Evolutionary conservation across 1,140 invertebrate genomes (phyloP), one percentile per base, ranked within the genome.

Genomic region (fruit fly (Drosophila melanogaster)): DNA sequence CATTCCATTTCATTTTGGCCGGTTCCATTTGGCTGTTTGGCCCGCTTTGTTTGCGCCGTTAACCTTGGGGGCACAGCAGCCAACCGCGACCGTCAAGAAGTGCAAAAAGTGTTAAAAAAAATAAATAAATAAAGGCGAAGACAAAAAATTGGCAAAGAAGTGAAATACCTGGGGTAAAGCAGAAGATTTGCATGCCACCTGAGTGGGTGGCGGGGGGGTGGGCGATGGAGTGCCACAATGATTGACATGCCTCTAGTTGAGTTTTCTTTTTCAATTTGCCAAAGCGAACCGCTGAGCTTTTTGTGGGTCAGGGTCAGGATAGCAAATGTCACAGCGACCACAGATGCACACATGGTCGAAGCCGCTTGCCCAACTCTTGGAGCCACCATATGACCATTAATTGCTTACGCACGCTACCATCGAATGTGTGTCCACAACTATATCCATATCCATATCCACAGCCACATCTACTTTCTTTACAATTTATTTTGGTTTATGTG

Each of bases 291-390:
- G n/a, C 24, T 35, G 19, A 19, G 33, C 40, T 44, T 57, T 84
- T 85, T 87, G 79, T 87, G 84, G 84, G 83, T 87, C 83, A 89
- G 83, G 83, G 83, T 87, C 84, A 87, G 79, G 56, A 72, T 61
- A 66, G 59, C 83, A 87, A 86, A 86, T 86, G 83, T 87, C 83
- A 87, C 75, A 47, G 61, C 62, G 75, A 64, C 67, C 69, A 26
- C 73, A 60, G 74, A 46, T 49, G 64, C 65, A 51, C 37, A 44
- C 33, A 66, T 40, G 17, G 43, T 33, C 41, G 3, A n/a, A 60
- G 53, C 62, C 62, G 69, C 41, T 11, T 30, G 54, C 30, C 33
- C 37, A 17, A 35, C 57, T 12, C 10, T 11, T 38, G 15, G 30
- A 6, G 3, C 35, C 12, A 30, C 56, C 47, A 51, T 19, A 26